Base-by-base conservation (phyloP, 2,888 invertebrate species). In the Limnephilus marmoratus region DNA sequence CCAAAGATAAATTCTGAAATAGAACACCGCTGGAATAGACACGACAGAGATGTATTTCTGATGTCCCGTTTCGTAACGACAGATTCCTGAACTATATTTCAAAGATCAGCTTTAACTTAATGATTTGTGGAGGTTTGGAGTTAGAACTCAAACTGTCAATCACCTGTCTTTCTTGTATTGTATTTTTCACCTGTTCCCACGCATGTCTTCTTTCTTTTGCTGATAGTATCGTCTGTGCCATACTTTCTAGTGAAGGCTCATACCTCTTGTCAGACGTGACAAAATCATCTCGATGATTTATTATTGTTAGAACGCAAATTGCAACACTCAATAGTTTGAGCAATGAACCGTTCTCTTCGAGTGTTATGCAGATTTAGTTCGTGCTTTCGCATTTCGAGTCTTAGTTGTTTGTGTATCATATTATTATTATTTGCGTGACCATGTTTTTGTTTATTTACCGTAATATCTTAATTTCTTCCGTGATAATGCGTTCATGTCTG, bases 1-100 rank as follows among this genome's bases (percentile, higher is more conserved):
- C 31, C 34, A 68, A n/a, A 68, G 68, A 68, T 68, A 68, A 83
- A 83, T 31, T 83, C 82, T 18, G 34, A 83, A 83, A 83, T 29
- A 83, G 31, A 83, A 34, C 31, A 83, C 82, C 34, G 24, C 31
- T 34, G 82, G 82, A 83, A 83, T 18, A 83, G 9, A 34, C 24
- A 68, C n/a, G 68, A n/a, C 68, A 9, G 18, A 53, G 53, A 24
- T n/a, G 24, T 68, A 68, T n/a, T 68, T 68, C 68, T 68, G 68
- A 68, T n/a, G 68, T 68, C 68, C 24, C 68, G n/a, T 68, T 68
- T 68, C n/a, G 24, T 68, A 68, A 68, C 24, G 24, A 68, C 68
- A 68, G 68, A 9, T 68, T 68, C n/a, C 68, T 68, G 68, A 68
- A 68, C 68, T n/a, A 68, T 68, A 68, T 68, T 68, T 9, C 24